Evolutionary conservation across 1,140 invertebrate genomes (phyloP), one percentile per base, ranked within the genome.

Genomic region (Pteromalus puparum): DNA sequence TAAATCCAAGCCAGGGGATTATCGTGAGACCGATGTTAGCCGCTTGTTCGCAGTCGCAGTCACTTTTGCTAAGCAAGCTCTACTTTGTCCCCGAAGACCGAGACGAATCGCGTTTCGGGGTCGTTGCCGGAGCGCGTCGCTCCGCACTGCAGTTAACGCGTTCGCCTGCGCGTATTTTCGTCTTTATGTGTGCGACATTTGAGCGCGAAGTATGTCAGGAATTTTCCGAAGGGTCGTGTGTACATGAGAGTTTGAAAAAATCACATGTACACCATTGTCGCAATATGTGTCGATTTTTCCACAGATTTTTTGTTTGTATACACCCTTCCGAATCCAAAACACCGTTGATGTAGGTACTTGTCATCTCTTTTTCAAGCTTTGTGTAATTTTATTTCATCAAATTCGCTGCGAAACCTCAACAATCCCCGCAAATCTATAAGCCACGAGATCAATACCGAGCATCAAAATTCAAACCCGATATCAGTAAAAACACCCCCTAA

Each of bases 41-140:
- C 89, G 87, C 88, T 88, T 91, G 91, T 92, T 92, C 92, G 91
- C 92, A 92, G 91, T 92, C 89, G 88, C 21, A 91, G 89, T 91
- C 91, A 88, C 89, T 90, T 91, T 89, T 90, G 89, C 89, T 34
- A 78, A 48, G 21, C 78, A 42, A 75, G 10, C 12, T 24, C 53
- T 65, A 26, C 78, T 34, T 30, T 81, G 87, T 78, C 84, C 80
- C 87, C 86, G 87, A 92, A 90, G 88, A 90, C 89, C 90, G 90
- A 88, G 88, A 87, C 90, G 88, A 92, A 92, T 90, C 78, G 86
- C 74, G 65, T 85, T 88, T 88, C 87, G 85, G 91, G 90, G 89
- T 88, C 65, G 77, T 75, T 67, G 34, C 77, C 53, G 53, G 85
- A 73, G 83, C 68, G 24, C 53, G 21, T 75, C 38, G 48, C 30